phyloP scores from a whole-genome alignment of 2,888 invertebrate genomes.

The Rhodophaea formosa region DNA sequence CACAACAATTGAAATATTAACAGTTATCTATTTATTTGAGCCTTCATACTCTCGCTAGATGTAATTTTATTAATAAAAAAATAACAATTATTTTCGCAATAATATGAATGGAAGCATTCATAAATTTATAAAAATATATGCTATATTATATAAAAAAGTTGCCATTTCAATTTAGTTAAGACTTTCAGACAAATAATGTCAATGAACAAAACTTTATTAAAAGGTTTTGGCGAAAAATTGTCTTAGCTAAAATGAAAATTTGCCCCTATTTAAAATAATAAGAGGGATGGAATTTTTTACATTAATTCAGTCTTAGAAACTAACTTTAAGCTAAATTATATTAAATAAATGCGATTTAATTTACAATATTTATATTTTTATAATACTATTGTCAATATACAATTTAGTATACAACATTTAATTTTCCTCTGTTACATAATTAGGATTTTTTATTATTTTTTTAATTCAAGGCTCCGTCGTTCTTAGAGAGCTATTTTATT shows the following conservation, averaged over 20 bases:
- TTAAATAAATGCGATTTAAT: conserved; percentile 69
- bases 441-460: background rate
- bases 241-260: no score
- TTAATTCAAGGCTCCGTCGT: background rate
- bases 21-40: conserved; percentile 41
- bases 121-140: conserved; percentile 23
- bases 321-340: conserved; percentile 47
- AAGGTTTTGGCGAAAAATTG: no score
- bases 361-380: conserved; percentile 39
- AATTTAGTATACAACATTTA: background rate
- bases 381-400: conserved; percentile 8
- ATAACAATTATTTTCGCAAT: conserved; percentile 9
- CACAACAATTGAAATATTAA: conserved; percentile 55
- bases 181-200: no score
- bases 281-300: conserved; percentile 8
- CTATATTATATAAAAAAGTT: no score
- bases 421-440: background rate
- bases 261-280: no score
- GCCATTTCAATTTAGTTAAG: no score
- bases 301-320: conserved; percentile 52
- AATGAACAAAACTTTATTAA: no score
- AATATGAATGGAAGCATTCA: conserved; percentile 2
- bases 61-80: conserved; percentile 15
- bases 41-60: conserved; percentile 21
- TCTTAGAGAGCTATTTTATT: background rate